These are phyloP conservation scores for Nestor notabilis DNA, from an alignment of 2,113 vertebrate species.

Conservation along the genomic window DNA sequence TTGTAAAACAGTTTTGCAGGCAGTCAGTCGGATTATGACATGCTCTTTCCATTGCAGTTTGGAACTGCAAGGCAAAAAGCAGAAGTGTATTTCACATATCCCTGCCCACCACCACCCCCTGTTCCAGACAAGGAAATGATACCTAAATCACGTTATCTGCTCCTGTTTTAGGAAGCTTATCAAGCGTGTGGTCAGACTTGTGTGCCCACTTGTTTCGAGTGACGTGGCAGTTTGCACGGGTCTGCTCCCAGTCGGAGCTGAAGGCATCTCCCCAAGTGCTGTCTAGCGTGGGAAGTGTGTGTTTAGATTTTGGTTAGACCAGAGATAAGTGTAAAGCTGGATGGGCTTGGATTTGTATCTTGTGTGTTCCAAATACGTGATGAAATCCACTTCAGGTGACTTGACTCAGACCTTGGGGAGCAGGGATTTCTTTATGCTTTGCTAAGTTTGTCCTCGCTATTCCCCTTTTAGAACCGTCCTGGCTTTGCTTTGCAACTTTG, in stretches of 20 bases:
- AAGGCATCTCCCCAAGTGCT: background rate
- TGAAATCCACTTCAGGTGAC: background rate
- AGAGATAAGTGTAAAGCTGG: background rate
- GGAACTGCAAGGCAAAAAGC: background rate
- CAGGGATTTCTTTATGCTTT: background rate
- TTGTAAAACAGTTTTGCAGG: background rate
- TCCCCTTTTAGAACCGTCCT: background rate
- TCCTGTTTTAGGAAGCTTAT: background rate
- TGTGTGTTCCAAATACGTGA: background rate
- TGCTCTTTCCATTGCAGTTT: background rate
- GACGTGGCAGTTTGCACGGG: background rate
- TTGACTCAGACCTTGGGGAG: background rate
- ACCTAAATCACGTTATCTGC: background rate
- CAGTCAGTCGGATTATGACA: rapidly evolving
- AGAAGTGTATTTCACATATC: background rate
- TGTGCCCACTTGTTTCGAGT: background rate
- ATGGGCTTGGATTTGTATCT: background rate
- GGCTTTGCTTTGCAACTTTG: background rate
- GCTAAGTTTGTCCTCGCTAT: background rate
- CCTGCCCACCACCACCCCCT: background rate
- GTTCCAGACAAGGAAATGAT: background rate
- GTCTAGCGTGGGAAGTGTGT: background rate
- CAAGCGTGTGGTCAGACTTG: background rate
- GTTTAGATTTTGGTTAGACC: background rate
- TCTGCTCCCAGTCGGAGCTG: background rate